Evolutionary conservation across 2,113 vertebrate species (phyloP).

Genomic region (Leptocoma aspasia): DNA sequence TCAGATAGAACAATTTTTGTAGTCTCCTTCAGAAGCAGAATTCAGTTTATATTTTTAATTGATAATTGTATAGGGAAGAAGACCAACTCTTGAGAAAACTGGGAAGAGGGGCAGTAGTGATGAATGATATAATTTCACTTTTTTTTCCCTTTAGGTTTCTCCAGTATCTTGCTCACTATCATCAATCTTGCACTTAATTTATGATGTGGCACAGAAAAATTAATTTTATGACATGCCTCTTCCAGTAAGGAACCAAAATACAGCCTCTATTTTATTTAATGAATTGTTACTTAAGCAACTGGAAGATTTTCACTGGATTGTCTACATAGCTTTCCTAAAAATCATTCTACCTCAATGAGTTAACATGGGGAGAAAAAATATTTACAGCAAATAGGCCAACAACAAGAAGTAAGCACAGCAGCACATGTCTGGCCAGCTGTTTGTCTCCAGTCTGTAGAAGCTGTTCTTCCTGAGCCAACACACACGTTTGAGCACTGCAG

Average conservation of each 20-base stretch:
- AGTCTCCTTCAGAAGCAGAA: neutral
- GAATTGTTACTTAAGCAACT: neutral
- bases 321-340: neutral
- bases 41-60: neutral
- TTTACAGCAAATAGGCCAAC: constrained; percentile 92
- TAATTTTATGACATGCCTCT: neutral
- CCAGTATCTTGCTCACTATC: neutral
- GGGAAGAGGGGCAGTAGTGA: accelerated
- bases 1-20: neutral
- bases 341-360: neutral
- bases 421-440: constrained; percentile 85
- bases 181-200: neutral
- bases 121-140: neutral
- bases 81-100: neutral
- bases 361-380: constrained; percentile 39
- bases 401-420: constrained; percentile 88
- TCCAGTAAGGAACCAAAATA: neutral
- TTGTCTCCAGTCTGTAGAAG: constrained; percentile 78
- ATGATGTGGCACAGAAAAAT: neutral
- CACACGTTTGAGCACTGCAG: constrained; percentile 82
- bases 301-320: neutral
- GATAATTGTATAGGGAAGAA: neutral
- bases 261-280: neutral
- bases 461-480: constrained; percentile 83
- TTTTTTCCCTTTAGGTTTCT: neutral